phyloP scores from a whole-genome alignment of 1,140 invertebrate genomes.

The Cecropterus lyciades region DNA sequence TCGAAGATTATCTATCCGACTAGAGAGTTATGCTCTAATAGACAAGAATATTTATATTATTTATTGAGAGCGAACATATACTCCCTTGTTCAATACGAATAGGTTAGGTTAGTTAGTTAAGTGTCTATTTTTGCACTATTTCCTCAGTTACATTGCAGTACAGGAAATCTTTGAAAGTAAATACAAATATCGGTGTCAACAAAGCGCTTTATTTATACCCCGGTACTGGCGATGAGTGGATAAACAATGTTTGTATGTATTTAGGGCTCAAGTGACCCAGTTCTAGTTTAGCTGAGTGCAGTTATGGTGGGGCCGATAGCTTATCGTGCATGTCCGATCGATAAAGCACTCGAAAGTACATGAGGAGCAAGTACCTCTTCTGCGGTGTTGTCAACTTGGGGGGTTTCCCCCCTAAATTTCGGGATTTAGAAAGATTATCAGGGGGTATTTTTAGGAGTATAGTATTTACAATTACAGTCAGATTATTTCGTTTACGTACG shows the following conservation, averaged over 20 bases:
- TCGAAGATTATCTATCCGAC: too few relatives aligned
- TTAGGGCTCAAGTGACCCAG: slow-evolving; percentile 65
- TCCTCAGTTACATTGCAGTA: slow-evolving; percentile 2
- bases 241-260: slow-evolving; percentile 47
- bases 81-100: too few relatives aligned
- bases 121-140: neutral
- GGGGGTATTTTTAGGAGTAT: too few relatives aligned
- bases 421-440: too few relatives aligned
- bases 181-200: slow-evolving; percentile 7
- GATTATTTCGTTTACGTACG: too few relatives aligned
- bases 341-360: slow-evolving; percentile 58
- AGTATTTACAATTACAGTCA: too few relatives aligned
- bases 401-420: too few relatives aligned
- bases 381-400: too few relatives aligned
- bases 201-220: slow-evolving; percentile 9
- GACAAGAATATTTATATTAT: too few relatives aligned
- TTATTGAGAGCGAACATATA: too few relatives aligned
- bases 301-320: slow-evolving; percentile 58
- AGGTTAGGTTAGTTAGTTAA: too few relatives aligned
- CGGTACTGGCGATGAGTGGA: slow-evolving; percentile 33
- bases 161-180: slow-evolving; percentile 20
- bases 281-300: slow-evolving; percentile 50
- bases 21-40: too few relatives aligned
- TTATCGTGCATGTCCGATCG: slow-evolving; percentile 63
- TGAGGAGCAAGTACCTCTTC: neutral